Conservation (phyloP, 2,113 vertebrate genomes). For the Callochromis pleurospilus region DNA sequence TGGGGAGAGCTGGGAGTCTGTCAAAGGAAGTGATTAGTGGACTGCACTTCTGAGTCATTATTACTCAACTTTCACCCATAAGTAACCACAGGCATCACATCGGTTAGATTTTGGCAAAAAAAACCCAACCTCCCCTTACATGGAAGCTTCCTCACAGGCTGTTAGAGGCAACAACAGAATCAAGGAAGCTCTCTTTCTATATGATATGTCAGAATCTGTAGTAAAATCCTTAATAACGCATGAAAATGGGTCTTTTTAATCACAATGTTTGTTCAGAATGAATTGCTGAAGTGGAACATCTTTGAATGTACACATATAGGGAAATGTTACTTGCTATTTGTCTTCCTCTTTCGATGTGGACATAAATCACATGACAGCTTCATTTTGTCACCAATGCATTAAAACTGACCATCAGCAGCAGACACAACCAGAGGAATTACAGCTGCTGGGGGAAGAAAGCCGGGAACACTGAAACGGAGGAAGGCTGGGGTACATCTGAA, state of each 20-base stretch:
- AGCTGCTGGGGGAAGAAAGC: not conserved
- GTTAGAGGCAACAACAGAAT: accelerated
- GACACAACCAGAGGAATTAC: not conserved
- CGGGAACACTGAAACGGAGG: accelerated
- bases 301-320: not conserved
- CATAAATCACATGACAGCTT: not conserved
- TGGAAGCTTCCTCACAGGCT: accelerated
- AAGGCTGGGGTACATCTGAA: accelerated
- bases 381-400: accelerated
- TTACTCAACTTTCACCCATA: not conserved
- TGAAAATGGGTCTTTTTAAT: accelerated
- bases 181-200: not conserved
- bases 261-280: not conserved
- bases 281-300: not conserved
- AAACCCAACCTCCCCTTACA: not conserved
- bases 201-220: not conserved
- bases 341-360: not conserved
- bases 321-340: not conserved
- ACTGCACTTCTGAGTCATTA: not conserved
- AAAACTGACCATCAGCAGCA: not conserved
- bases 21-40: accelerated
- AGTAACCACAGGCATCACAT: not conserved
- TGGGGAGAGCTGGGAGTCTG: not conserved
- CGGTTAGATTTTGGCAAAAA: not conserved
- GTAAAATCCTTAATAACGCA: not conserved